These are phyloP conservation scores for Spodoptera litura DNA, from an alignment of 1,140 invertebrate genomes.

Conservation along the genomic window DNA sequence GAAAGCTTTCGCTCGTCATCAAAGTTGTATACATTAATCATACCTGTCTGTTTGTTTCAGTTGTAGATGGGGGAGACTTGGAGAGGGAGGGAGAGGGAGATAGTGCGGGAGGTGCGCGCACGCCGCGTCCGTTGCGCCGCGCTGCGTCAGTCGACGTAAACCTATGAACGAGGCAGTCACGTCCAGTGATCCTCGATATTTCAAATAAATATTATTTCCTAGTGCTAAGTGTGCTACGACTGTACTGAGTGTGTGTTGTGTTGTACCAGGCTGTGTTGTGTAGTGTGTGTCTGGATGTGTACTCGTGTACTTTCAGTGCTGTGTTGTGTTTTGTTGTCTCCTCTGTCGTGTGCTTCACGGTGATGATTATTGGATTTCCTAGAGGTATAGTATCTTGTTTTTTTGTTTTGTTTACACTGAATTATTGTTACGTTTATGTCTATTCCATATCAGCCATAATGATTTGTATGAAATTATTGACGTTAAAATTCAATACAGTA, in stretches of 20 bases:
- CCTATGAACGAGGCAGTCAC: conserved; percentile 1
- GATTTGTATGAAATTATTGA: no score
- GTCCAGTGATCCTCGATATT: neutral
- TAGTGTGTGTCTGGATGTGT: conserved; percentile 10
- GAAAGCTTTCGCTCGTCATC: conserved; percentile 58
- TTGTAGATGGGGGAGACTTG: neutral
- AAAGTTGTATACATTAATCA: conserved; percentile 52
- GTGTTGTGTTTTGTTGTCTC: conserved; percentile 52
- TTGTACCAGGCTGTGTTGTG: neutral
- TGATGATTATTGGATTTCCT: conserved; percentile 56
- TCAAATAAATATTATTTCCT: neutral
- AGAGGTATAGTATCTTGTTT: conserved; percentile 54
- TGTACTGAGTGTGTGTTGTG: neutral
- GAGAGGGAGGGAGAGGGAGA: conserved; percentile 47
- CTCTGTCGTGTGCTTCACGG: conserved; percentile 45
- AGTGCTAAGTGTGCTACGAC: neutral
- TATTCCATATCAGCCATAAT: neutral
- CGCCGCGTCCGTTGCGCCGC: conserved; percentile 52
- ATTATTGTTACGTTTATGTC: neutral
- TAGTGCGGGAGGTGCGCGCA: conserved; percentile 50
- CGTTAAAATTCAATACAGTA: no score
- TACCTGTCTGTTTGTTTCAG: conserved; percentile 56
- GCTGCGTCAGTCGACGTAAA: conserved; percentile 56
- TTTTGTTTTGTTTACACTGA: conserved; percentile 36
- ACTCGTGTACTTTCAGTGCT: conserved; percentile 43